Conservation (phyloP, 2,797 vertebrate species). For the Trematomus bernacchii region DNA sequence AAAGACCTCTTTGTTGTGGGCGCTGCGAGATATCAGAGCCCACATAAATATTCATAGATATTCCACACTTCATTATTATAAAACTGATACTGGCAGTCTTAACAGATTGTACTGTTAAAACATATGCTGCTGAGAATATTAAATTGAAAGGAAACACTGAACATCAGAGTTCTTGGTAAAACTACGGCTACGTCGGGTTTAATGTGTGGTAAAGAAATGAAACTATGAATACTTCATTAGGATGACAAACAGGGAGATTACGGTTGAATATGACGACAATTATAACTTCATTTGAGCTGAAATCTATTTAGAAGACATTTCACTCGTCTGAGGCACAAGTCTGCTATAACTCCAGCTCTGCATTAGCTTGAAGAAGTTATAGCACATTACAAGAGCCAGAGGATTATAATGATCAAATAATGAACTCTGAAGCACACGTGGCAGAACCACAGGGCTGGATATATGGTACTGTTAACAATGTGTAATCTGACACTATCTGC, state of each 20-base stretch:
- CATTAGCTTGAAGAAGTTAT: slow-evolving; percentile 38
- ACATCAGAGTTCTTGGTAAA: not conserved
- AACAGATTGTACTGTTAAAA: not conserved
- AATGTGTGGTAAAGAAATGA: slow-evolving; percentile 3
- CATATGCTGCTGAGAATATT: not conserved
- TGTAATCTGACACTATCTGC: slow-evolving; percentile 39
- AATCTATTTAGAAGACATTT: slow-evolving; percentile 66
- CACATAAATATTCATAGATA: not conserved
- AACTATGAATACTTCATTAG: slow-evolving; percentile 16
- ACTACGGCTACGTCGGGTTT: not conserved
- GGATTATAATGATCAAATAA: slow-evolving; percentile 58
- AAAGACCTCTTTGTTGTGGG: not conserved
- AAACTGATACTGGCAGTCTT: not conserved
- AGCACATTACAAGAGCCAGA: slow-evolving; percentile 50
- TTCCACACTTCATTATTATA: not conserved
- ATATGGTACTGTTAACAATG: slow-evolving; percentile 22
- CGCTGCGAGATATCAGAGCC: not conserved
- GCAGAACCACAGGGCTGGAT: slow-evolving; percentile 41
- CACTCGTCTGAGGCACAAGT: slow-evolving; percentile 48
- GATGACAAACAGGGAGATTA: slow-evolving; percentile 34
- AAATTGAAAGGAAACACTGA: not conserved
- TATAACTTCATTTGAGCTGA: slow-evolving; percentile 46
- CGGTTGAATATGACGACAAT: slow-evolving; percentile 34
- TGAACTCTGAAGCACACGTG: slow-evolving; percentile 45
- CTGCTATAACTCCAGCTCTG: slow-evolving; percentile 11